A percentile compares a stretch with the other conserved stretches of the same genome.
Evolutionary conservation across 1,140 invertebrate genomes (phyloP).

Genomic region (Drosophila guanche): DNA sequence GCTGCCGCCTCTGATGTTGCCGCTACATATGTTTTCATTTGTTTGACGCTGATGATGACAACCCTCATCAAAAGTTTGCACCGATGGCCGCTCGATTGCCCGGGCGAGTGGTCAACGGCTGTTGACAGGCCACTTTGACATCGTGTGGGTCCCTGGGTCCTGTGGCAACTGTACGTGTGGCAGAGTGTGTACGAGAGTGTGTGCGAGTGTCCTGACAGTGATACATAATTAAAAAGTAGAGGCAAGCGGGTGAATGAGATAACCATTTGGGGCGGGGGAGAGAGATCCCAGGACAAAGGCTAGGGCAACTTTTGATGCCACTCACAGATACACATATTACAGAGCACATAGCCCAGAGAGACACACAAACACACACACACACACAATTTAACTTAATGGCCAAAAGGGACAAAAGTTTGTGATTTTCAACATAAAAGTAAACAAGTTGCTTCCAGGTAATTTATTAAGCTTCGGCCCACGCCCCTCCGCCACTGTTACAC

Average conservation of each 20-base stretch:
- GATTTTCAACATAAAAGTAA: slow-evolving; percentile 69
- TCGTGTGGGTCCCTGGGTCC: slow-evolving; percentile 34
- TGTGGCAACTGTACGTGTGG: slow-evolving; percentile 11
- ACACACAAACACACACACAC: slow-evolving; percentile 28
- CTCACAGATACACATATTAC: slow-evolving; percentile 17
- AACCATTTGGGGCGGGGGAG: neutral
- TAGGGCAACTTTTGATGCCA: slow-evolving; percentile 65
- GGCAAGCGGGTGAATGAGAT: slow-evolving; percentile 28
- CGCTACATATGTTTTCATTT: slow-evolving; percentile 80
- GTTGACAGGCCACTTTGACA: slow-evolving; percentile 78
- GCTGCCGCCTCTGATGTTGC: slow-evolving; percentile 38
- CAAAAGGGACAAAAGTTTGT: slow-evolving; percentile 68
- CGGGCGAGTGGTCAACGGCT: slow-evolving; percentile 70
- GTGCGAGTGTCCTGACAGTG: slow-evolving; percentile 40
- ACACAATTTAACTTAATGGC: slow-evolving; percentile 74
- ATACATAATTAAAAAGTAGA: slow-evolving; percentile 73
- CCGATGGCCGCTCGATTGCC: slow-evolving; percentile 73
- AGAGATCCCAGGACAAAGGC: slow-evolving; percentile 18
- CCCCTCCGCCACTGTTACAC: slow-evolving; percentile 13
- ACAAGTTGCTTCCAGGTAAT: slow-evolving; percentile 76
- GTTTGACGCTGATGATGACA: slow-evolving; percentile 80
- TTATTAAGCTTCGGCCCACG: slow-evolving; percentile 57
- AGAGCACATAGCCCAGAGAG: neutral
- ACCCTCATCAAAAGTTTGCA: slow-evolving; percentile 78
- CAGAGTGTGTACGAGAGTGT: slow-evolving; percentile 10